Evolutionary conservation across 2,113 vertebrate species (phyloP).

Genomic region (Heterotis niloticus): DNA sequence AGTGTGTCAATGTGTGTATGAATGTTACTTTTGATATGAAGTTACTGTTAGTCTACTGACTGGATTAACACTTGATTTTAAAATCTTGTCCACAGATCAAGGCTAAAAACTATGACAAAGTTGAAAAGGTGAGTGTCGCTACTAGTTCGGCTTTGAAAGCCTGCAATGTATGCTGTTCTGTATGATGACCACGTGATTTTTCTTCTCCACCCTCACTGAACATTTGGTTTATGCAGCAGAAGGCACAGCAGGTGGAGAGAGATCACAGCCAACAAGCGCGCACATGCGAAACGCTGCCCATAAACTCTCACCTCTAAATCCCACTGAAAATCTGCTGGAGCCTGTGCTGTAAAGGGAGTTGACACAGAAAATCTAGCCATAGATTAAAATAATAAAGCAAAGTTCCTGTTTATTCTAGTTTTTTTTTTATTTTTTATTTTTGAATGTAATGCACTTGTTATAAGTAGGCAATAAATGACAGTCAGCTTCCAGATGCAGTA

Average conservation of each 20-base stretch:
- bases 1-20: conserved; percentile 16
- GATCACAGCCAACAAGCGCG: not conserved
- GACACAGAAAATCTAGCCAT: no score
- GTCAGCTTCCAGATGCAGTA: no score
- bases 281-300: not conserved
- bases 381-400: no score
- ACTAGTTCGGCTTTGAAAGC: conserved; percentile 8
- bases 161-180: not conserved
- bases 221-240: not conserved
- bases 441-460: no score
- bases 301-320: no score
- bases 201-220: not conserved
- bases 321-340: no score
- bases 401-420: no score
- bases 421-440: no score
- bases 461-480: no score
- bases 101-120: conserved; percentile 99
- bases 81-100: conserved; percentile 90
- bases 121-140: conserved; percentile 91
- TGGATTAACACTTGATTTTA: conserved; percentile 62
- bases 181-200: not conserved
- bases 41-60: conserved; percentile 12
- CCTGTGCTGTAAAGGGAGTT: no score
- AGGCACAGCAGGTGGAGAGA: not conserved
- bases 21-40: not conserved